phyloP scores from a whole-genome alignment of 2,797 vertebrate genomes.

The Poecilia picta region DNA sequence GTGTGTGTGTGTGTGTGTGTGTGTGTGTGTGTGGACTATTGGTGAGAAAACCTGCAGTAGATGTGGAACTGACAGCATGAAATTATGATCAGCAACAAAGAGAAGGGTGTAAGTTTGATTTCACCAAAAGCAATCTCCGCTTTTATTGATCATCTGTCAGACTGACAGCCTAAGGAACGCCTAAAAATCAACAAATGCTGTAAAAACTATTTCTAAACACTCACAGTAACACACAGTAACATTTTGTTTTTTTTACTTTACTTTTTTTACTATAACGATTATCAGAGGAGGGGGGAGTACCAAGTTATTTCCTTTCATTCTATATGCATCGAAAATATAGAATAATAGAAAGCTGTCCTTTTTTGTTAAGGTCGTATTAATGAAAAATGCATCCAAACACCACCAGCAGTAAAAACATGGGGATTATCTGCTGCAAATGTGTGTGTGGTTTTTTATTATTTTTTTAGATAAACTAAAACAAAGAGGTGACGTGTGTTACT shows the following conservation, averaged over 20 bases:
- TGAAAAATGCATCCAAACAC: not conserved
- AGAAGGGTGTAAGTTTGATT: not conserved
- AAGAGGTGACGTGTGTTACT: not conserved
- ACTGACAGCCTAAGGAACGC: not conserved
- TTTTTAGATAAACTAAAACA: not conserved
- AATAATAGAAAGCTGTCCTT: not conserved
- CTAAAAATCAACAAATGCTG: not conserved
- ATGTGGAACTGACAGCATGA: conserved; percentile 1
- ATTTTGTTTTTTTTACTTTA: no score
- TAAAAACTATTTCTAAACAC: not conserved
- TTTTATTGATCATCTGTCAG: conserved; percentile 13
- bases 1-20: not conserved
- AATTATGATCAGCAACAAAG: conserved; percentile 7
- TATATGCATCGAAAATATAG: not conserved
- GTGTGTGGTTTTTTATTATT: not conserved
- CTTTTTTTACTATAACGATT: not conserved
- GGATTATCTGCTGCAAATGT: not conserved
- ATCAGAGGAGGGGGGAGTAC: not conserved
- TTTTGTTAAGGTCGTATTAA: not conserved
- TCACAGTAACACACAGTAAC: not conserved
- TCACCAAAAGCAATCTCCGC: not conserved
- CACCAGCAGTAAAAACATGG: not conserved
- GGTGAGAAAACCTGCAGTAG: not conserved
- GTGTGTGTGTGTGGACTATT: not conserved
- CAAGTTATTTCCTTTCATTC: not conserved